phyloP scores from a whole-genome alignment of 1,140 invertebrate genomes.

The Hyles euphorbiae region DNA sequence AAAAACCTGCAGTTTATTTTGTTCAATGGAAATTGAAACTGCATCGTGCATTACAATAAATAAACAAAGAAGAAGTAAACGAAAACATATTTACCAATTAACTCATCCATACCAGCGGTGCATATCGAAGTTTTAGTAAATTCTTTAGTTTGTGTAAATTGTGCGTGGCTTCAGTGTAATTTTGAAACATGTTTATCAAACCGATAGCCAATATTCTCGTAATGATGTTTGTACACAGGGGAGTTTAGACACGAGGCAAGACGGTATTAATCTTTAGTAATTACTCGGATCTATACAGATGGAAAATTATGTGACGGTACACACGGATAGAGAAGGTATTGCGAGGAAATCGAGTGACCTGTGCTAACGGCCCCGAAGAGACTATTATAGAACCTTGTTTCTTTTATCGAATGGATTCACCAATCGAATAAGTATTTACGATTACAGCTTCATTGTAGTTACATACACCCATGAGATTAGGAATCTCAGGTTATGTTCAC shows the following conservation, averaged over 20 bases:
- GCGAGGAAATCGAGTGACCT: slow-evolving; percentile 40
- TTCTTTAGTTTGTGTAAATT: slow-evolving; percentile 28
- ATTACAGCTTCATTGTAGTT: slow-evolving; percentile 7
- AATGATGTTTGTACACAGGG: too few species aligned
- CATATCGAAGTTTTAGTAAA: slow-evolving; percentile 58
- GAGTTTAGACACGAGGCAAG: slow-evolving; percentile 14
- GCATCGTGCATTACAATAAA: slow-evolving; percentile 20
- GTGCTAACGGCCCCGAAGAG: slow-evolving; percentile 34
- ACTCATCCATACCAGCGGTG: slow-evolving; percentile 74
- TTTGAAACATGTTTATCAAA: neutral
- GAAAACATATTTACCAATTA: slow-evolving; percentile 51
- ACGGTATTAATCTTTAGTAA: slow-evolving; percentile 38
- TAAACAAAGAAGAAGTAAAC: slow-evolving; percentile 22
- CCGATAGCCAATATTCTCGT: slow-evolving; percentile 18
- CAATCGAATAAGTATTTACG: slow-evolving; percentile 15
- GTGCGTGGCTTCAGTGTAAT: neutral
- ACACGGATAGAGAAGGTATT: slow-evolving; percentile 7
- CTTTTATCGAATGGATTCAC: slow-evolving; percentile 20
- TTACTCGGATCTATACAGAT: slow-evolving; percentile 27
- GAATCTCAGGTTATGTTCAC: too few species aligned
- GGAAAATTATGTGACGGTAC: neutral
- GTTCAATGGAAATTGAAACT: slow-evolving; percentile 12
- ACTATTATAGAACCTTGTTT: slow-evolving; percentile 39
- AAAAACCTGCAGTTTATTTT: slow-evolving; percentile 12
- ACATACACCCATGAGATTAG: too few species aligned